Conservation (phyloP, 2,888 invertebrate genomes). For the Aspidiotus destructor region DNA sequence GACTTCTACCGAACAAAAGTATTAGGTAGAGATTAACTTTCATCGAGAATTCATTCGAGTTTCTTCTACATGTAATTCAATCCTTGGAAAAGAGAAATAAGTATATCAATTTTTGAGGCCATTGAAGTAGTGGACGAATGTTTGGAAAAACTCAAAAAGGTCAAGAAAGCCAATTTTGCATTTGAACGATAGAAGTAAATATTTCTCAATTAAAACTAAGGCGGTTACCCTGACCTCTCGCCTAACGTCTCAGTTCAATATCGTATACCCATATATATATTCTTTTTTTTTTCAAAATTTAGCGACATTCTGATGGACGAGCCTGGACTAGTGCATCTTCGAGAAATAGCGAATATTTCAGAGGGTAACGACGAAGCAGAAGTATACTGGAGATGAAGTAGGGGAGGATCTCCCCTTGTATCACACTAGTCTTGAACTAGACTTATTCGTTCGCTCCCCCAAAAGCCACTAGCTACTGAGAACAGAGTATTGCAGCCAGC, state of each 20-base stretch:
- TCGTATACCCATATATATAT: neutral
- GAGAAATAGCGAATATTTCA: neutral
- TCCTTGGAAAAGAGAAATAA: conserved; percentile 1
- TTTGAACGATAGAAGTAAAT: neutral
- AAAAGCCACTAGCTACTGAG: too few relatives aligned
- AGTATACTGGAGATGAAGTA: too few relatives aligned
- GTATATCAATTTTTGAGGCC: neutral
- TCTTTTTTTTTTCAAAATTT: neutral
- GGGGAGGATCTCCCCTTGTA: too few relatives aligned
- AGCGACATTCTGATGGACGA: neutral
- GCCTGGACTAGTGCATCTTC: neutral
- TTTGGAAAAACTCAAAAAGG: neutral
- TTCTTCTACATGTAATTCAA: neutral
- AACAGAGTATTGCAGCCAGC: too few relatives aligned
- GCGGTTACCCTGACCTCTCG: neutral
- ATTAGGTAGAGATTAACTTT: neutral
- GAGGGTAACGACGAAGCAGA: neutral
- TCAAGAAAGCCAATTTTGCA: neutral
- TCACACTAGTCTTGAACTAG: too few relatives aligned
- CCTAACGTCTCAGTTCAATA: neutral
- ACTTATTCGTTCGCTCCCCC: too few relatives aligned
- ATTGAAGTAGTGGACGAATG: neutral
- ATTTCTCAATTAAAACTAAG: neutral
- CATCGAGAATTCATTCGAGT: neutral
- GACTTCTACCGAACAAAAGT: neutral